phyloP scores from a whole-genome alignment of 2,797 vertebrate genomes.

The Enteromius afrohamiltoni region DNA sequence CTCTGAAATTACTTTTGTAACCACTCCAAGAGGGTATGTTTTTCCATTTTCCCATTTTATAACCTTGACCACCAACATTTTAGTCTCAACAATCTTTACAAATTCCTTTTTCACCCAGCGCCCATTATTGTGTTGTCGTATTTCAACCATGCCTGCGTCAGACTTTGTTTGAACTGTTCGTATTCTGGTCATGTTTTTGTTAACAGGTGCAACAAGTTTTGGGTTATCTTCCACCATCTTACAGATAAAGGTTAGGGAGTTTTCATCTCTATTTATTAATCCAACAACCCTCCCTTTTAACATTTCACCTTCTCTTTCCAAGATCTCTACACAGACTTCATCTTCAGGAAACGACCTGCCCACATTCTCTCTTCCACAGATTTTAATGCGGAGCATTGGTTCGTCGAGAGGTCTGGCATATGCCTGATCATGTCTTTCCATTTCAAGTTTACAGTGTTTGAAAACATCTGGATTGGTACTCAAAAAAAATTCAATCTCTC shows the following conservation, averaged over 20 bases:
- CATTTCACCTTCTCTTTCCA: conserved; percentile 7
- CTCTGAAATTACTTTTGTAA: conserved; percentile 43
- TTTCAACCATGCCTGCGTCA: background rate
- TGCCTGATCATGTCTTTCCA: conserved; percentile 36
- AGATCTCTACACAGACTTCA: conserved; percentile 54
- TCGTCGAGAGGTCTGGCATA: conserved; percentile 47
- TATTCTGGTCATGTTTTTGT: conserved; percentile 42
- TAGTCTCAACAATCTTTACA: background rate
- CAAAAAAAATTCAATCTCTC: conserved; percentile 18
- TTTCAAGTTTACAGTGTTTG: conserved; percentile 52
- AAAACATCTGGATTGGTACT: conserved; percentile 22
- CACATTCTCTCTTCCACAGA: conserved; percentile 45
- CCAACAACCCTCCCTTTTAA: conserved; percentile 45
- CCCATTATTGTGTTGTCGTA: background rate
- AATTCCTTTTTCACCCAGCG: background rate
- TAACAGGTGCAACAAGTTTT: conserved; percentile 11
- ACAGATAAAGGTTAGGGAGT: conserved; percentile 45
- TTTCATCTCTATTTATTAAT: conserved; percentile 42
- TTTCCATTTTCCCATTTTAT: conserved; percentile 51
- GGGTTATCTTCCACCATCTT: conserved; percentile 26
- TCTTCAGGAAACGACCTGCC: conserved; percentile 53
- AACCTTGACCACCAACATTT: conserved; percentile 47
- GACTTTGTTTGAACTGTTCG: background rate
- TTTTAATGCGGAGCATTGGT: conserved; percentile 31
- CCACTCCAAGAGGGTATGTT: conserved; percentile 45